Evolutionary conservation across 2,888 invertebrate species (phyloP), one percentile per base, ranked within the genome.

Genomic region (Agrochola lychnidis): DNA sequence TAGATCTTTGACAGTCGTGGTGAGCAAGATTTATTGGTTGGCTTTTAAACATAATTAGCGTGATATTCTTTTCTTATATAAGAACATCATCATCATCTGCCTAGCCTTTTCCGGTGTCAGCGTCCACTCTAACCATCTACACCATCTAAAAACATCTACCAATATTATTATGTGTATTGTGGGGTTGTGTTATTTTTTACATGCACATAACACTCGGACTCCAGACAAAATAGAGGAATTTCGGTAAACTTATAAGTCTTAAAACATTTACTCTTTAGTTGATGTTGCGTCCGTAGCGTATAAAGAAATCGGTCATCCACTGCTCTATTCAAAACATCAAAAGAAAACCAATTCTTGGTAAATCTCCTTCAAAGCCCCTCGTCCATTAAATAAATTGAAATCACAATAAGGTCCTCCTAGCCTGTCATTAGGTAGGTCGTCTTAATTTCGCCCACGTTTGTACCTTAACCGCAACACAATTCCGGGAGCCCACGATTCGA

Each of bases 381-480:
- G 3, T 22, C 16, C 76, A 76, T 80, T 67, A 59, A 73, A 84
- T 67, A 67, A 72, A 82, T 67, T 72, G 57, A 56, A 75, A 79
- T 73, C 59, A 69, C 57, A 69, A 64, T 69, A 81, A 53, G 64
- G 40, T 16, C 7, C 10, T 70, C 14, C n/a, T 7, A 62, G 30
- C 9, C 36, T 56, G 62, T 70, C 66, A 30, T 74, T 70, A 57
- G 22, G 69, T 9, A 53, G 51, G 25, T 19, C 57, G 53, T 69
- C 71, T 76, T 82, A 83, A 83, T 85, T 76, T 68, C 40, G 64
- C 45, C 61, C 42, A 40, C 68, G 64, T 69, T 81, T 19, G 57
- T 68, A 42, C 53, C 61, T 0, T 16, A 63, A 74, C 82, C 84
- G 53, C 82, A 82, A 74, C 48, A 59, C 56, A 63, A 81, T 84